Evolutionary conservation across 2,797 vertebrate genomes (phyloP).

Genomic region (Bovichtus diacanthus): DNA sequence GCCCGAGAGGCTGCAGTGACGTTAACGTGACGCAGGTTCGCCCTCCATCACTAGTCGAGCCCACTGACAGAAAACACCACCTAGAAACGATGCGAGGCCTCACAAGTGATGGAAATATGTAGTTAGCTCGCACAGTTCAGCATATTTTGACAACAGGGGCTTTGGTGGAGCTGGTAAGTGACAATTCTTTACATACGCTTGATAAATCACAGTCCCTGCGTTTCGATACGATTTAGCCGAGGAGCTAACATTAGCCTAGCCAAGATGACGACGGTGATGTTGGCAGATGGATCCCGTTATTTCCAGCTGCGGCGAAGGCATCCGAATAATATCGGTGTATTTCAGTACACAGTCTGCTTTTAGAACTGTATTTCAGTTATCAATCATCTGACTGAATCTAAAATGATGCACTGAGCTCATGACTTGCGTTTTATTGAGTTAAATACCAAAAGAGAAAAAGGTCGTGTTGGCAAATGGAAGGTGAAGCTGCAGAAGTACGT

Average conservation of each 20-base stretch:
- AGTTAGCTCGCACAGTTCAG: constrained; percentile 43
- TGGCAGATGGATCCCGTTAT: constrained; percentile 77
- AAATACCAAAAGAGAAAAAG: constrained; percentile 10
- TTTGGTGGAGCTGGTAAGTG: constrained; percentile 71
- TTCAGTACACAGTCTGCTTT: neutral
- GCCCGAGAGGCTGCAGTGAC: constrained; percentile 57
- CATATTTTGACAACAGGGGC: constrained; percentile 53
- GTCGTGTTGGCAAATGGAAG: constrained; percentile 61
- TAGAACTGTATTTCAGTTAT: neutral
- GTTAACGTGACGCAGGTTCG: constrained; percentile 73
- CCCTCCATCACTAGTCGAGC: constrained; percentile 74
- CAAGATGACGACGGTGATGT: constrained; percentile 59
- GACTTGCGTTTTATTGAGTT: neutral
- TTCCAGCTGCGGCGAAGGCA: constrained; percentile 46
- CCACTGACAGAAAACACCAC: constrained; percentile 68
- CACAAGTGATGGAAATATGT: constrained; percentile 77
- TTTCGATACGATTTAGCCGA: neutral
- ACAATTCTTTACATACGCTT: accelerated
- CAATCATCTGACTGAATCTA: accelerated
- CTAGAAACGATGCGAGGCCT: constrained; percentile 44
- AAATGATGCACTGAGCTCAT: accelerated
- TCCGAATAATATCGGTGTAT: neutral
- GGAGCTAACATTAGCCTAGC: constrained; percentile 75
- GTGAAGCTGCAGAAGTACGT: constrained; percentile 60
- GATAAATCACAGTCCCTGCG: neutral